Evolutionary conservation across 2,888 invertebrate species (phyloP).

Genomic region (Podotricha telesiphe): DNA sequence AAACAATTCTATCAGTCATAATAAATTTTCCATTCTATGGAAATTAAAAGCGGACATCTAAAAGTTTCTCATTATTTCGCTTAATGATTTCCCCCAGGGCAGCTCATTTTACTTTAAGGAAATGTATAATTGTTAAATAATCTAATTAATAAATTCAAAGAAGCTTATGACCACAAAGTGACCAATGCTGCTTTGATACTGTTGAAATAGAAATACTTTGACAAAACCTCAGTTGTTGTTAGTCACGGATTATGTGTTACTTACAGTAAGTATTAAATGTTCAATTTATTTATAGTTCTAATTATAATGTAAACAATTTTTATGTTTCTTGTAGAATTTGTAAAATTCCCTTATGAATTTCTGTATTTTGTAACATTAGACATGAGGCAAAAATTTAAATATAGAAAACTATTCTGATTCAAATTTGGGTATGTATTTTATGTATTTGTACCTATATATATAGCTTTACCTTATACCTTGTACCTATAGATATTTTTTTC

Average conservation of each 20-base stretch:
- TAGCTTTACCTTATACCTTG: no score
- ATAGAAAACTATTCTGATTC: no score
- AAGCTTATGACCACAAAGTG: background rate
- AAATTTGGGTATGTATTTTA: no score
- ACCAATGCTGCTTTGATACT: background rate
- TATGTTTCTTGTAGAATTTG: no score
- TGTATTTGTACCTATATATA: no score
- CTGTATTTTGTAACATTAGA: no score
- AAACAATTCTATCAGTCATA: slow-evolving; percentile 5
- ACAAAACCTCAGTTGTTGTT: background rate
- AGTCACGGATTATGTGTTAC: background rate
- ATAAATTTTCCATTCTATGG: slow-evolving; percentile 13
- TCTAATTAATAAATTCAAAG: background rate
- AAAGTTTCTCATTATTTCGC: slow-evolving; percentile 32
- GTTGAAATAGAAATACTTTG: background rate
- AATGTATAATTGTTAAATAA: background rate
- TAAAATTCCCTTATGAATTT: no score
- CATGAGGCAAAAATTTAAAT: no score
- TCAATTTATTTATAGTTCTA: no score
- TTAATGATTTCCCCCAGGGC: slow-evolving; percentile 43
- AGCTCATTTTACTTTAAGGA: background rate
- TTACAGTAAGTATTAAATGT: background rate
- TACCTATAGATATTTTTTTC: no score
- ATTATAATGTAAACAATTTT: no score
- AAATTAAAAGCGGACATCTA: slow-evolving; percentile 18